A percentile compares a stretch with the other conserved stretches of the same genome.
Conservation (phyloP, 2,113 vertebrate genomes). For the Myrmecobius fasciatus region DNA sequence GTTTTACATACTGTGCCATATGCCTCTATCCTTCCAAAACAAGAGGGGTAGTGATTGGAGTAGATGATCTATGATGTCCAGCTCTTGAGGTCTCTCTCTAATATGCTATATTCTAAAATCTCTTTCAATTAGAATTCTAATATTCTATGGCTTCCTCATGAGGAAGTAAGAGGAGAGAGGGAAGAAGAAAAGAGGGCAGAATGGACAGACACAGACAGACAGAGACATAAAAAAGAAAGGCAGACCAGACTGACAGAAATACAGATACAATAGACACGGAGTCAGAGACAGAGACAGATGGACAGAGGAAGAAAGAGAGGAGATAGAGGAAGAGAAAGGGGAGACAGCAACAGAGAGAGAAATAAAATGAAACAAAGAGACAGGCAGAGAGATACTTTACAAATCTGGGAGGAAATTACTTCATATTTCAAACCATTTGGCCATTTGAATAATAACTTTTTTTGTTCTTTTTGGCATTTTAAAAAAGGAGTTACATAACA, state of each 20-base stretch:
- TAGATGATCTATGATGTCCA: neutral
- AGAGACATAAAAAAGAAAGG: neutral
- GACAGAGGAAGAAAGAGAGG: neutral
- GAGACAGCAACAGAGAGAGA: neutral
- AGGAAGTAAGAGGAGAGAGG: neutral
- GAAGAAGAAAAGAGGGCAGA: neutral
- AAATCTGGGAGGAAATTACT: neutral
- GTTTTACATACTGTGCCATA: neutral
- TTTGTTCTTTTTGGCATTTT: neutral
- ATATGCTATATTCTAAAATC: neutral
- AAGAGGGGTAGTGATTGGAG: neutral
- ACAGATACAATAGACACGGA: neutral
- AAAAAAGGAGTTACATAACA: neutral
- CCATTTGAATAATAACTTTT: slow-evolving; percentile 3
- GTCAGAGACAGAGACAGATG: neutral
- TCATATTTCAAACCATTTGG: neutral
- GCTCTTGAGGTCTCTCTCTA: neutral
- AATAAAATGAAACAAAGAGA: neutral
- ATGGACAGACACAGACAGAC: neutral
- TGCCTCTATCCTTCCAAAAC: neutral
- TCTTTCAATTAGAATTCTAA: neutral
- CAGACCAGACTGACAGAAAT: neutral
- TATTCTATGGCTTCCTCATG: neutral
- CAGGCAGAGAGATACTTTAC: neutral
- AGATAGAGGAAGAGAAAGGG: neutral